Percentiles rank a stretch among this genome's conserved stretches.
Evolutionary conservation across 1,140 invertebrate species (phyloP).

Genomic region (Bicyclus anynana): DNA sequence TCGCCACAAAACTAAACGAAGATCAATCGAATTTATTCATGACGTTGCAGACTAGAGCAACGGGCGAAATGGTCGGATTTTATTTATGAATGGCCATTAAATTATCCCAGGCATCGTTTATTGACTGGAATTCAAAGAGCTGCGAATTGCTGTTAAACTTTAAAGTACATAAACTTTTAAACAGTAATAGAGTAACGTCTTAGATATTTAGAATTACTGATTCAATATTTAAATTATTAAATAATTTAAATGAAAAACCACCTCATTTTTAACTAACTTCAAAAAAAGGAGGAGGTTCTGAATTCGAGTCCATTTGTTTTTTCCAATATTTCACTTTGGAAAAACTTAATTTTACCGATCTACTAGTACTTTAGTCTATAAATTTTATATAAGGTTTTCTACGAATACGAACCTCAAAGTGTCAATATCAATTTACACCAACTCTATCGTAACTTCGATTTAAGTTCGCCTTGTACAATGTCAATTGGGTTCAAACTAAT

Average conservation of each 20-base stretch:
- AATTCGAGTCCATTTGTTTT: no score
- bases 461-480: background rate
- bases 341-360: no score
- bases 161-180: background rate
- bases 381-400: background rate
- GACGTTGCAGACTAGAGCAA: background rate
- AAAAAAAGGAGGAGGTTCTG: no score
- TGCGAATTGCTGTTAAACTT: background rate
- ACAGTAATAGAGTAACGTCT: no score
- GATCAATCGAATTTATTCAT: background rate
- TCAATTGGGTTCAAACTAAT: constrained; percentile 1
- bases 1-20: background rate
- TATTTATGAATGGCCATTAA: background rate
- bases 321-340: no score
- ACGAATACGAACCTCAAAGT: background rate
- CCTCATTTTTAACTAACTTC: no score
- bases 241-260: no score
- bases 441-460: background rate
- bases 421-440: background rate
- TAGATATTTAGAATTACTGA: no score
- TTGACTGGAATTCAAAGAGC: constrained; percentile 5
- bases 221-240: no score
- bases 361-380: background rate
- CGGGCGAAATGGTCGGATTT: background rate
- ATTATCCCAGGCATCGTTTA: constrained; percentile 8